Evolutionary conservation across 2,797 vertebrate genomes (phyloP), one percentile per base, ranked within the genome.

Genomic region (Prunella strophiata): DNA sequence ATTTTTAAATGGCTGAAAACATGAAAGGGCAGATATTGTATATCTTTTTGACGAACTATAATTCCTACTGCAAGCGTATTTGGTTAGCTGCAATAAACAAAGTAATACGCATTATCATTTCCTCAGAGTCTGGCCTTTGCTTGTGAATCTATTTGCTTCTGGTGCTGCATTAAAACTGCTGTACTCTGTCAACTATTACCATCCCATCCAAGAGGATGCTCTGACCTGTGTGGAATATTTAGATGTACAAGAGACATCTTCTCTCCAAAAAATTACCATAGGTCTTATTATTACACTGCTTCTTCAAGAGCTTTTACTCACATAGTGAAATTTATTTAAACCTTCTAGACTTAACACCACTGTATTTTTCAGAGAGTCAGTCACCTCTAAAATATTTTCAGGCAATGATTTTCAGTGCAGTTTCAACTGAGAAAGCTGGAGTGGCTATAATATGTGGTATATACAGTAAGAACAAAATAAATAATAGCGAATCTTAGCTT

Each of bases 51-150:
- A 85, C 48, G 77, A 89, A 74, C 61, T 59, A 6, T 62, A 62
- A 76, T 90, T 96, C 79, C 57, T 78, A 67, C 80, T 73, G 58
- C 40, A 68, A 54, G 34, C 52, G 5, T 34, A 42, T 94, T 93
- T 89, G n/a, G 54, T 83, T 89, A 93, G 67, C 71, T 94, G 81
- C 59, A 84, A 75, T 92, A 96, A 97, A 91, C 85, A 94, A 93
- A 96, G 54, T 71, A 66, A 61, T 75, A 29, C 30, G 68, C 51
- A 48, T 86, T 72, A 62, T 62, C 16, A 76, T 93, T 86, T 92
- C 66, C 88, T 94, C 59, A 29, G 59, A 43, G 72, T 57, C 79
- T 86, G 57, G 32, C 59, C 71, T 93, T 95, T 96, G 43, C 78
- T 71, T 89, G 26, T 50, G 55, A 82, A 51, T 71, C 12, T 51